phyloP scores from a whole-genome alignment of 2,797 vertebrate species.

The Lepilemur ruficaudatus region DNA sequence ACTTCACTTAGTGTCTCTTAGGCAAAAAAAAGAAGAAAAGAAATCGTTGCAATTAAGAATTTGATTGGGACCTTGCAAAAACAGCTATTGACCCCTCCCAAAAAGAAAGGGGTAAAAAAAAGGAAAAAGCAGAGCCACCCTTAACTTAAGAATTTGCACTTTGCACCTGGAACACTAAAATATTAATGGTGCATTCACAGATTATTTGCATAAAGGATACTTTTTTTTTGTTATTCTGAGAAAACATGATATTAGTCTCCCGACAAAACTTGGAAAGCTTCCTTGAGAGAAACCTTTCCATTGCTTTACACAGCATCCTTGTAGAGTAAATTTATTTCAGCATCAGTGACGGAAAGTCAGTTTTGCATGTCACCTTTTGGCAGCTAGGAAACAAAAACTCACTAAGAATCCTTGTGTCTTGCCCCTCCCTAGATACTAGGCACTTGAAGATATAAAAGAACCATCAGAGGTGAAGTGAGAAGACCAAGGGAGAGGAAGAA shows the following conservation, averaged over 20 bases:
- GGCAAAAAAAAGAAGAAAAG: not conserved
- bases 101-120: not conserved
- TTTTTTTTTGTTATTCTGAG: not conserved
- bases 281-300: not conserved
- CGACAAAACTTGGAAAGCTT: not conserved
- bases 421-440: not conserved
- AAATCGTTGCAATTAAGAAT: not conserved
- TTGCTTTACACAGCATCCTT: not conserved
- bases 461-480: not conserved
- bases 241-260: not conserved
- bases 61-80: not conserved
- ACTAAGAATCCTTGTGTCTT: not conserved
- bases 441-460: not conserved
- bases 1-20: not conserved
- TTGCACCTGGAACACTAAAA: not conserved
- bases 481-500: not conserved
- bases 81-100: not conserved
- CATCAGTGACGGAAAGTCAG: not conserved
- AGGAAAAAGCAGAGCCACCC: not conserved
- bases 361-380: not conserved
- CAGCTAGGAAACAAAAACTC: not conserved
- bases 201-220: not conserved
- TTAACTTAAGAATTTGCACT: conserved; percentile 8
- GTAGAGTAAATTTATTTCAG: not conserved
- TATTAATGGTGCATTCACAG: not conserved